A percentile compares a stretch with the other conserved stretches of the same genome.
phyloP scores from a whole-genome alignment of 2,113 vertebrate species.

The Mobula hypostoma region DNA sequence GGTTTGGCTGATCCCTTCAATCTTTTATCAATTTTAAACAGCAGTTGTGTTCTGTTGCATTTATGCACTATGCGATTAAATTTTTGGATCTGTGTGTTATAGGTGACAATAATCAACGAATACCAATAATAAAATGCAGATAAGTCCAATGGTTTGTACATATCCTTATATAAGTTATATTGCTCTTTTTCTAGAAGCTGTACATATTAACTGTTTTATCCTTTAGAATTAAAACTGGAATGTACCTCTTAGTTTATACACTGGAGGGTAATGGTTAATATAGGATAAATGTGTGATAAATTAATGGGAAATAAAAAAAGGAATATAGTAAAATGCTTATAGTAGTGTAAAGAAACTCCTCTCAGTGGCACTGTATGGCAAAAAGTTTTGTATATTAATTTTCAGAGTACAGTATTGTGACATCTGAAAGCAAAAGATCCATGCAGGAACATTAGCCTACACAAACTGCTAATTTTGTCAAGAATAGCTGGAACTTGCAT shows the following conservation, averaged over 20 bases:
- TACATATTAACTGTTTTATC: not conserved
- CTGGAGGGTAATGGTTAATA: not conserved
- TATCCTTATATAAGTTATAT: not conserved
- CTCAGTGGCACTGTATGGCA: not conserved
- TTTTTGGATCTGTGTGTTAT: no score
- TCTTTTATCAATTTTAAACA: no score
- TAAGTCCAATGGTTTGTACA: no score
- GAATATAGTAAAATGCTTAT: not conserved
- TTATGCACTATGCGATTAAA: no score
- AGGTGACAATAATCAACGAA: no score
- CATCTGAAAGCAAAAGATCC: not conserved
- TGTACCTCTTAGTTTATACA: not conserved
- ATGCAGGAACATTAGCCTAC: not conserved
- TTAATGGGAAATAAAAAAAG: not conserved
- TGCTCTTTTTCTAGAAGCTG: not conserved
- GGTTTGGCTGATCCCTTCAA: no score
- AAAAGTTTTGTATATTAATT: slow-evolving; percentile 6
- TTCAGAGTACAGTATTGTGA: not conserved
- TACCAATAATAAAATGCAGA: no score
- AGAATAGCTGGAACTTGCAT: not conserved
- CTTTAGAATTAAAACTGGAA: slow-evolving; percentile 2
- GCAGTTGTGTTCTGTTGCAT: no score
- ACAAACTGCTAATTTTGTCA: not conserved
- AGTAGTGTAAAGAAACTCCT: not conserved
- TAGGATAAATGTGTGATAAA: slow-evolving; percentile 1